Conservation (phyloP, 2,888 invertebrate genomes). For the Sepioteuthis lessoniana region DNA sequence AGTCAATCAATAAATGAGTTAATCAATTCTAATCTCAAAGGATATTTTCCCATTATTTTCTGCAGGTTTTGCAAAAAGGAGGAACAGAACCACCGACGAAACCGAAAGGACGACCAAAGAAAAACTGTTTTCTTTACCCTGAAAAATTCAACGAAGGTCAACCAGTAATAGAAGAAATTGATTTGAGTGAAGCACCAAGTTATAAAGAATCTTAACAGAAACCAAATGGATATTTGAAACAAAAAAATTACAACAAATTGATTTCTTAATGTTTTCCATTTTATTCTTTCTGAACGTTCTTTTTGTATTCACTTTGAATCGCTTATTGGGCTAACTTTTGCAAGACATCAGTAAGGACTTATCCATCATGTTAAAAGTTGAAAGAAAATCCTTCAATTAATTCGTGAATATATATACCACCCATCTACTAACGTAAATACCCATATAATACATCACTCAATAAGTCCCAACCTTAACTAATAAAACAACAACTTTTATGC, state of each 20-base stretch:
- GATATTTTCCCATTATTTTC: neutral
- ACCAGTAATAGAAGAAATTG: slow-evolving; percentile 25
- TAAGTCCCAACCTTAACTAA: no score
- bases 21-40: neutral
- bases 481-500: no score
- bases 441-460: no score
- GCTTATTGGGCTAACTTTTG: neutral
- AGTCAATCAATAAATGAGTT: neutral
- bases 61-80: slow-evolving; percentile 73
- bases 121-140: slow-evolving; percentile 60
- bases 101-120: slow-evolving; percentile 75
- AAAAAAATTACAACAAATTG: neutral
- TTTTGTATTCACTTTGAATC: neutral
- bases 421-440: no score
- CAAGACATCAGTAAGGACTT: neutral
- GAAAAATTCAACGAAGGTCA: slow-evolving; percentile 46
- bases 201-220: slow-evolving; percentile 11
- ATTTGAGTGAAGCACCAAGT: slow-evolving; percentile 34
- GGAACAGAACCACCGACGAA: slow-evolving; percentile 74
- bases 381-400: neutral
- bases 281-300: neutral
- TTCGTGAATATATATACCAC: neutral
- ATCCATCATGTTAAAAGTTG: neutral
- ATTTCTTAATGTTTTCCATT: neutral
- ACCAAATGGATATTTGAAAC: neutral